phyloP scores from a whole-genome alignment of 2,797 vertebrate genomes.

The Gobio occitaniae region DNA sequence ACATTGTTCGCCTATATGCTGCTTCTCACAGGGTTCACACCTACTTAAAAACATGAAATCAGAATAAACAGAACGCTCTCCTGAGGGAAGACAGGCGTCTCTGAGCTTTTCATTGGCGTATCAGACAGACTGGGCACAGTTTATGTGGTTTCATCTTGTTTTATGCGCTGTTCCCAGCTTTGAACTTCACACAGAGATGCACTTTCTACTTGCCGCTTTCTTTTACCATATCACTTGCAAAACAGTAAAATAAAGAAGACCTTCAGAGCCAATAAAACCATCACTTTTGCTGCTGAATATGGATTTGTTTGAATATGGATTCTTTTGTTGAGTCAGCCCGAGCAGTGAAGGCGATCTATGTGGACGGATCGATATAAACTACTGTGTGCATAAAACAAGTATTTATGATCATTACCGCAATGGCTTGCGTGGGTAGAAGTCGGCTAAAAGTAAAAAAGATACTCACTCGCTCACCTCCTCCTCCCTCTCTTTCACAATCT shows the following conservation, averaged over 20 bases:
- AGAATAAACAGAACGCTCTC: constrained; percentile 23
- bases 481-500: constrained; percentile 3
- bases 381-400: constrained; percentile 36
- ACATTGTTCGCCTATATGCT: constrained; percentile 22
- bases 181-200: background rate
- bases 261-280: constrained; percentile 29
- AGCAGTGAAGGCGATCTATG: constrained; percentile 1
- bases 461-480: background rate
- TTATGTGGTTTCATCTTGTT: constrained; percentile 14
- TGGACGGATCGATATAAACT: constrained; percentile 48
- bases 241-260: constrained; percentile 22
- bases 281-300: constrained; percentile 21
- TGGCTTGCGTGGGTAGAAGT: constrained; percentile 36
- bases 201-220: background rate
- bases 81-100: constrained; percentile 1
- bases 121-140: constrained; percentile 4
- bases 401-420: constrained; percentile 47
- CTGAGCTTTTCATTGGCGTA: background rate
- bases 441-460: constrained; percentile 25
- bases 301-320: constrained; percentile 42
- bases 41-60: constrained; percentile 26
- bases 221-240: constrained; percentile 1
- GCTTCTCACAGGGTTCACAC: constrained; percentile 28
- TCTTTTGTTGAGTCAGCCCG: background rate
- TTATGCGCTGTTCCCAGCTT: constrained; percentile 4